Evolutionary conservation across 2,113 vertebrate species (phyloP), one percentile per base, ranked within the genome.

Genomic region (Gasterosteus nipponicus): DNA sequence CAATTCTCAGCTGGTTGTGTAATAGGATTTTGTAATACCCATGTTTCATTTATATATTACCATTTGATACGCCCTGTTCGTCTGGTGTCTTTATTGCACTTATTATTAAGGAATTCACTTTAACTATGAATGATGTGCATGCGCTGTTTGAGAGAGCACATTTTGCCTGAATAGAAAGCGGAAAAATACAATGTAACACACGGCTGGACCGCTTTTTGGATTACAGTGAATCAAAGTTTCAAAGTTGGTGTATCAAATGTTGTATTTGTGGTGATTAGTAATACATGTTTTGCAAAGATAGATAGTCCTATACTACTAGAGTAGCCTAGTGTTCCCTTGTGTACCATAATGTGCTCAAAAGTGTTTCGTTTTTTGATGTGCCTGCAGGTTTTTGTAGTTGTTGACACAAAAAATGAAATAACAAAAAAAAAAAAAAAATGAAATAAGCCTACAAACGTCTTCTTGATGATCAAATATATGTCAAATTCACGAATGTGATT

Each of bases 11-110:
- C 11, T 33, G 57, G 22, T 84, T 82, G 78, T 87, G 83, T 80
- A 80, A 85, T 19, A 31, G 10, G 41, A 66, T 84, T 80, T 69
- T 69, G 49, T 81, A 74, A 69, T 82, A 57, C 29, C 1, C 49
- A 49, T 22, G 5, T 49, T 22, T 56, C 6, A 22, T 77, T 79
- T 74, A 63, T 54, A 29, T 75, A 62, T 71, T 51, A 47, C 49
- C 35, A 22, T 47, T 57, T 10, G 0, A 29, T 39, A 6, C 39
- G 49, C 16, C 18, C 14, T 56, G 0, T 26, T 18, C 4, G 62
- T 15, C 51, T 54, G 2, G n/a, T 22, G 10, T 8, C 7, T 19
- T 19, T 26, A n/a, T 49, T 8, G 1, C 4, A 22, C 10, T 14
- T 51, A 66, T 2, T 14, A 9, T 29, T 2, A 66, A 0, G 12